Conservation (phyloP, 2,797 vertebrate species). For the Microctenopoma steveboyesi region DNA sequence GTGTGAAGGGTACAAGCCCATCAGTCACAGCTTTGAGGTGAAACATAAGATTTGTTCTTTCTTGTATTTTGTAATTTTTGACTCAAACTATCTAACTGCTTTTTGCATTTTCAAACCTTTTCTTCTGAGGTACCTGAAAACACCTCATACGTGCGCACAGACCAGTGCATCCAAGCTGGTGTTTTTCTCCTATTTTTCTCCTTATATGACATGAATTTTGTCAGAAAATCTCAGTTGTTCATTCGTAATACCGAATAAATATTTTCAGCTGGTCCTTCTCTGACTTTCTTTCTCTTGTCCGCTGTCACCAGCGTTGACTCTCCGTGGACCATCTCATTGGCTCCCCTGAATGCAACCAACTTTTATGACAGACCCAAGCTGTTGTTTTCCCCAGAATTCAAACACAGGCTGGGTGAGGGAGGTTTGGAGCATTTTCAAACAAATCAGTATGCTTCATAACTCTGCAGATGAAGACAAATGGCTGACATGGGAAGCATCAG, state of each 20-base stretch:
- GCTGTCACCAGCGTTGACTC: constrained; percentile 13
- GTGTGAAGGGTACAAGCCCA: constrained; percentile 44
- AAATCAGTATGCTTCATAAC: constrained; percentile 23
- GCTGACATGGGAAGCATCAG: constrained; percentile 24
- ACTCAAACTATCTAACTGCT: neutral
- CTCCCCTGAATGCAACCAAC: constrained; percentile 32
- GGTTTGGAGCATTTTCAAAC: constrained; percentile 40
- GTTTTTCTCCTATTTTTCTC: constrained; percentile 23
- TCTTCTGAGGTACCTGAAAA: constrained; percentile 11
- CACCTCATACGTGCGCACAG: neutral
- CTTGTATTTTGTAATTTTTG: neutral
- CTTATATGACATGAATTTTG: constrained; percentile 25
- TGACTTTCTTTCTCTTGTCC: constrained; percentile 25
- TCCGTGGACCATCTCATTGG: constrained; percentile 4
- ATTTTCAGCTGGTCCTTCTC: constrained; percentile 3
- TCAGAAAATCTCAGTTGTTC: constrained; percentile 49
- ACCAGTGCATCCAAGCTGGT: neutral
- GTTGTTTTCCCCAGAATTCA: constrained; percentile 40
- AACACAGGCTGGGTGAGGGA: constrained; percentile 15
- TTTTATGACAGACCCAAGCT: constrained; percentile 27
- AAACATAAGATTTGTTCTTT: constrained; percentile 20
- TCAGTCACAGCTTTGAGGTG: constrained; percentile 34
- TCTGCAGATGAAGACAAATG: constrained; percentile 31
- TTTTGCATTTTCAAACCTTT: constrained; percentile 16
- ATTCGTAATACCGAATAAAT: constrained; percentile 15